Percentiles rank a stretch among this genome's conserved stretches.
Evolutionary conservation across 2,797 vertebrate genomes (phyloP).

Genomic region (Mus spretus): DNA sequence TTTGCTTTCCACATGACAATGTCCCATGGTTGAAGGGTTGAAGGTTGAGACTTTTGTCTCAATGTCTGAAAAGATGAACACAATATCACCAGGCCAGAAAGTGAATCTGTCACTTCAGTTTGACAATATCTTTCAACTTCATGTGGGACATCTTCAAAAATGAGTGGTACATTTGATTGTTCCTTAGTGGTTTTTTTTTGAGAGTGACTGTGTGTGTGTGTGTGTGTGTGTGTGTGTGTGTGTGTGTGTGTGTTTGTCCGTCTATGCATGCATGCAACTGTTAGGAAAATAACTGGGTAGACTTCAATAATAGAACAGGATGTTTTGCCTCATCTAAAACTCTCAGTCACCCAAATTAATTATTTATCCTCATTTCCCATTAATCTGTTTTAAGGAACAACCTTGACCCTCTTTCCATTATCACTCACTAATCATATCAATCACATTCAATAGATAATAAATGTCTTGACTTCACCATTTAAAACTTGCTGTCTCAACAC

Average conservation of each 20-base stretch:
- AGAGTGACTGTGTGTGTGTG: conserved; percentile 14
- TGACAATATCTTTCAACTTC: not conserved
- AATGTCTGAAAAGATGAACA: not conserved
- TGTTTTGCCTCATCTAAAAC: conserved; percentile 29
- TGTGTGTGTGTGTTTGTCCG: not conserved
- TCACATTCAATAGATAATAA: conserved; percentile 50
- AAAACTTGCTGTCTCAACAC: conserved; percentile 21
- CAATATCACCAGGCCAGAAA: conserved; percentile 13
- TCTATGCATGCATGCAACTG: not conserved
- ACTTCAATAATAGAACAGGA: conserved; percentile 13
- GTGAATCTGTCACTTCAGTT: not conserved
- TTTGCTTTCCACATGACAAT: conserved; percentile 34
- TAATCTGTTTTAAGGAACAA: conserved; percentile 55
- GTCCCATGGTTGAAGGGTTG: not conserved
- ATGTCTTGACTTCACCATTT: conserved; percentile 54
- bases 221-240: not conserved
- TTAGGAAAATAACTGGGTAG: conserved; percentile 16
- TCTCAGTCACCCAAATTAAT: conserved; percentile 9
- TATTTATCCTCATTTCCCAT: conserved; percentile 39
- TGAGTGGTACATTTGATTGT: not conserved
- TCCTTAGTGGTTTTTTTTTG: not conserved
- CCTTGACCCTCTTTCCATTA: conserved; percentile 5
- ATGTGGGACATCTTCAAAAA: not conserved
- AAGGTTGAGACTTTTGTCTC: not conserved
- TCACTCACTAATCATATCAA: conserved; percentile 52